These are phyloP conservation scores for Montipora foliosa DNA, from an alignment of 64 coral and sea anemone species.

Conservation along the genomic window DNA sequence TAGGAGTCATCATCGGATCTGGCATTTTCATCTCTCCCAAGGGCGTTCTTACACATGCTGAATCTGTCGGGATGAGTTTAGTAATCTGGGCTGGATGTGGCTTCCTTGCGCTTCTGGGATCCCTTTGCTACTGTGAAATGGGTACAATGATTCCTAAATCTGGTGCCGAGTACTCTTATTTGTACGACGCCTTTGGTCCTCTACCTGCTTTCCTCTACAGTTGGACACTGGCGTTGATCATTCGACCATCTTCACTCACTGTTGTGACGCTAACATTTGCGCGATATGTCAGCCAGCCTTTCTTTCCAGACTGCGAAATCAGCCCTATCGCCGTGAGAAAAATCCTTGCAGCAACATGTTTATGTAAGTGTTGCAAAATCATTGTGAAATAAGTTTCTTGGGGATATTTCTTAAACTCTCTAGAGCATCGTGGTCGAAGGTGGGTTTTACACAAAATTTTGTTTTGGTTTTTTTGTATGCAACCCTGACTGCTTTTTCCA, in stretches of 20 bases:
- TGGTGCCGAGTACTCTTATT: constrained; percentile 89
- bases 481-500: too few species aligned
- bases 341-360: constrained; percentile 79
- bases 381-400: background rate
- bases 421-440: background rate
- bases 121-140: constrained; percentile 97
- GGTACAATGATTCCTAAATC: constrained; percentile 97
- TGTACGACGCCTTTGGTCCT: constrained; percentile 85
- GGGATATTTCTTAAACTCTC: background rate
- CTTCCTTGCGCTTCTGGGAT: constrained; percentile 74
- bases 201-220: constrained; percentile 91
- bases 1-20: constrained; percentile 92
- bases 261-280: constrained; percentile 89
- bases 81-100: constrained; percentile 91
- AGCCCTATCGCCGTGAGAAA: constrained; percentile 87
- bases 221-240: constrained; percentile 89
- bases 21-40: constrained; percentile 94
- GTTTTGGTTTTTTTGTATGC: too few species aligned
- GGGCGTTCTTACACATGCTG: constrained; percentile 68
- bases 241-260: constrained; percentile 84
- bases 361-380: constrained; percentile 49
- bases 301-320: constrained; percentile 87
- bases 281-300: constrained; percentile 91
- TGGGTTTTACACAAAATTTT: too few species aligned
- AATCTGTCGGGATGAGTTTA: constrained; percentile 79